Conservation (phyloP, 1,140 invertebrate species). For the Anoplolepis gracilipes region DNA sequence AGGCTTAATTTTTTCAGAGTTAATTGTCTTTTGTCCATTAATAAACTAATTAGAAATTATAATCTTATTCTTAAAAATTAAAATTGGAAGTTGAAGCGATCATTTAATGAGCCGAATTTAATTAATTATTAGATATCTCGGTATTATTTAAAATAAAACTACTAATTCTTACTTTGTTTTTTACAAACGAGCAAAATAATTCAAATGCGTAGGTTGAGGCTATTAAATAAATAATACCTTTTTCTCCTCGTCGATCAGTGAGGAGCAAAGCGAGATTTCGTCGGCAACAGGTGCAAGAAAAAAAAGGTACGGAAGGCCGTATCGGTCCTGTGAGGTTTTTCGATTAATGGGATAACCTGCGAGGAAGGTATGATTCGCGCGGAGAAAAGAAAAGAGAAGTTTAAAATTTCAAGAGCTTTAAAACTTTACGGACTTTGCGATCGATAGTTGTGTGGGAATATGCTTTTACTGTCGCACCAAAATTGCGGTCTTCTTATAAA, state of each 20-base stretch:
- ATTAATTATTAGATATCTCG: no score
- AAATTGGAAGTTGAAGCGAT: no score
- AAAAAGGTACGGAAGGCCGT: conserved; percentile 41
- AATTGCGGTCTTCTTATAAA: conserved; percentile 16
- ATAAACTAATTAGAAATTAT: not conserved
- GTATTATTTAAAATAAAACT: no score
- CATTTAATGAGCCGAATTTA: no score
- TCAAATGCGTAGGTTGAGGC: conserved; percentile 1
- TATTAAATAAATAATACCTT: conserved; percentile 69
- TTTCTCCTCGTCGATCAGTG: conserved; percentile 59
- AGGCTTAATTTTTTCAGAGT: not conserved
- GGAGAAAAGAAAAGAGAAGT: not conserved
- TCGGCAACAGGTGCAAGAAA: conserved; percentile 67
- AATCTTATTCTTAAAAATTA: not conserved
- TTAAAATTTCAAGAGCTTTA: conserved; percentile 45
- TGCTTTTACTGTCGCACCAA: not conserved
- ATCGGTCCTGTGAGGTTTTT: conserved; percentile 67
- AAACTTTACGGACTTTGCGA: conserved; percentile 15
- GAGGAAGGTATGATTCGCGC: conserved; percentile 44
- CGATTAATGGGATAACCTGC: conserved; percentile 67
- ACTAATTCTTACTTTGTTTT: no score
- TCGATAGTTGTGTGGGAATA: not conserved
- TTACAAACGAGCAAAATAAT: conserved; percentile 17
- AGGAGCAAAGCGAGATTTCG: conserved; percentile 61
- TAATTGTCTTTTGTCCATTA: not conserved